Evolutionary conservation across 2,113 vertebrate species (phyloP), one percentile per base, ranked within the genome.

Genomic region (Caranx ignobilis): DNA sequence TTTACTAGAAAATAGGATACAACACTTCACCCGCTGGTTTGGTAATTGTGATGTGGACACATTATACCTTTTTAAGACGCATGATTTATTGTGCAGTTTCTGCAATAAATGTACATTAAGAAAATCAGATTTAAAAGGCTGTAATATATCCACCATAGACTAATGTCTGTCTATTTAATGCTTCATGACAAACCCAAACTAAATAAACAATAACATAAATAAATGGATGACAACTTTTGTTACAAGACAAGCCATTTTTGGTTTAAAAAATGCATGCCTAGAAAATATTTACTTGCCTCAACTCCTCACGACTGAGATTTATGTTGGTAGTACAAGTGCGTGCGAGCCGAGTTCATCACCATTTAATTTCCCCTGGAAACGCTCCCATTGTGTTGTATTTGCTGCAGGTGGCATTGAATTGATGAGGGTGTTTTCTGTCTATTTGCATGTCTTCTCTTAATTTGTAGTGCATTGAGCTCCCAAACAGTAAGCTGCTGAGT

Each of bases 1-100:
- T 54, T 72, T 61, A 52, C 32, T 71, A 5, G 1, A 41, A 76
- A 61, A 60, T n/a, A 50, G n/a, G 19, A 68, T 34, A 3, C 56
- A 69, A 31, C 35, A 45, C 55, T 45, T 75, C 47, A 39, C 55
- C 43, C 59, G 54, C 71, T 48, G 71, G 50, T 47, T 37, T 35
- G 18, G 52, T 67, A 11, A 74, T 59, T 66, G 8, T 41, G 7
- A 34, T 41, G 16, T 68, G 18, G 48, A 35, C 1, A 0, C 0
- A 35, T 7, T 11, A 21, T 39, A 48, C 11, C 18, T 67, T 47
- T 50, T 63, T 21, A 54, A 70, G 50, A 52, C 32, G 31, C 39
- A 15, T 55, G 18, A 57, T 32, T 26, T 31, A 39, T 19, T 35
- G 41, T 21, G 34, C 15, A 31, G 26, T 54, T 26, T 59, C 15